phyloP scores from a whole-genome alignment of 2,797 vertebrate species.

The Carapus acus region DNA sequence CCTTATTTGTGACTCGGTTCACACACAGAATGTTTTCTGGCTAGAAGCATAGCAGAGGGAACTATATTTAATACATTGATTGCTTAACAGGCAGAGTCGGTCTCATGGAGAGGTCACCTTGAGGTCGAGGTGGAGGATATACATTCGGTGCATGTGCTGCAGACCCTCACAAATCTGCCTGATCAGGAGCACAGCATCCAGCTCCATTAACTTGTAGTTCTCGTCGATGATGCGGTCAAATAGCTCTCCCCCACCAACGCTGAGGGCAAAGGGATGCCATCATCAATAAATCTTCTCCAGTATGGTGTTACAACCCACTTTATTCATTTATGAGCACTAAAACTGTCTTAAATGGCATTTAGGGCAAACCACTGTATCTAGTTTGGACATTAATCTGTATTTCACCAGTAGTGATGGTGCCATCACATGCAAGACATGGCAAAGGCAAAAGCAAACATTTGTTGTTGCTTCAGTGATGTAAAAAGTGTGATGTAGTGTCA shows the following conservation, averaged over 20 bases:
- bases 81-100: neutral
- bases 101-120: conserved; percentile 78
- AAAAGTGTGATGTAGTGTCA: too few species aligned
- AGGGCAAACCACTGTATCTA: too few species aligned
- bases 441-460: too few species aligned
- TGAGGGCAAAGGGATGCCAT: conserved; percentile 50
- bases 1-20: conserved; percentile 86
- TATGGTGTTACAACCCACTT: too few species aligned
- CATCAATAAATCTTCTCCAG: too few species aligned
- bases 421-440: too few species aligned
- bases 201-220: conserved; percentile 81
- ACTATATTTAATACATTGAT: neutral
- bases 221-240: conserved; percentile 91
- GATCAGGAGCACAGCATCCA: conserved; percentile 87
- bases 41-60: conserved; percentile 64
- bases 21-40: conserved; percentile 98
- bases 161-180: conserved; percentile 94
- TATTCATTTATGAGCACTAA: too few species aligned
- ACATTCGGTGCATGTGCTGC: conserved; percentile 96
- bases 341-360: too few species aligned
- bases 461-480: too few species aligned
- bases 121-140: conserved; percentile 91
- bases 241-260: conserved; percentile 92
- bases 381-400: too few species aligned
- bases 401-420: too few species aligned